Evolutionary conservation across 2,888 invertebrate genomes (phyloP), one percentile per base, ranked within the genome.

Genomic region (Tenthredo amoena): DNA sequence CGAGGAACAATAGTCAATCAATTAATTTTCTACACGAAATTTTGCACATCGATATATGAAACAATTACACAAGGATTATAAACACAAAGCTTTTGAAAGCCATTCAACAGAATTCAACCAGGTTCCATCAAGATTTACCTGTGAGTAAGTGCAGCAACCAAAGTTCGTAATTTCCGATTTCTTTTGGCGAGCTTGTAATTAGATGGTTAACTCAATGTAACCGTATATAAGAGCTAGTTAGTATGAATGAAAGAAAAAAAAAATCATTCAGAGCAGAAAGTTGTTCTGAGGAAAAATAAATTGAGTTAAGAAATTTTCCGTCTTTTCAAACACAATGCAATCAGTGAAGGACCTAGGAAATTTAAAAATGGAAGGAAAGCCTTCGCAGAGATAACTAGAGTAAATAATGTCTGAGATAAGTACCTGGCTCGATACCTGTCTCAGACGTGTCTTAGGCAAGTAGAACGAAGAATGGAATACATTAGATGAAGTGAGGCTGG

Each of bases 391-490:
- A 55, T 6, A 47, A 77, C 18, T 50, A 31, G 50, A 77, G 77
- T 34, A 55, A 77, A 77, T 77, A 77, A 77, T 55, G 77, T 77
- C 76, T 76, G 76, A 26, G 43, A 47, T 76, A 76, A 76, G 76
- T 76, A 47, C 40, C 47, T 43, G 76, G 43, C 76, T 76, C 76
- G 76, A 76, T 76, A 79, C 50, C 55, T 79, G 55, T 79, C 81
- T 81, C 58, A 50, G 21, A 62, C 37, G 81, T 47, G 50, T 50
- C 34, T 74, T 43, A 15, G 55, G 55, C 50, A 77, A 58, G 81
- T 21, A 62, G 62, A 62, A 21, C 62, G 58, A 62, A 81, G 58
- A 62, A 81, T 40, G 62, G 62, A 81, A 81, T 81, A 58, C 58
- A 58, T 81, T 62, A 40, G 40, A 43, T 58, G 62, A 81, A 81